These are phyloP conservation scores for Diachrysia chrysitis DNA, from an alignment of 2,888 invertebrate genomes.

Conservation along the genomic window DNA sequence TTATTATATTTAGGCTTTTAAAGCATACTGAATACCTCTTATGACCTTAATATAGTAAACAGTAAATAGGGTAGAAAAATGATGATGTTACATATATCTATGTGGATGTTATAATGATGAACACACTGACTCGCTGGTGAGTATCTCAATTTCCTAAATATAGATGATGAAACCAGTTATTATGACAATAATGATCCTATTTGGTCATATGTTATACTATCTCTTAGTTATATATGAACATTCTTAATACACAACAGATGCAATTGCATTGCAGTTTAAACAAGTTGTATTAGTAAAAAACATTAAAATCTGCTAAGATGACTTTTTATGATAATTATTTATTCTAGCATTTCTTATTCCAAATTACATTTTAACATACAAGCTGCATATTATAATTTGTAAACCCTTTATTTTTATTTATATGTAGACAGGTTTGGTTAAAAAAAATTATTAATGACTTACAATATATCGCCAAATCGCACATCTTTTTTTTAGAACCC, in stretches of 20 bases:
- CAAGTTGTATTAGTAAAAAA: too few relatives aligned
- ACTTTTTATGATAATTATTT: too few relatives aligned
- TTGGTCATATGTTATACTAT: conserved; percentile 38
- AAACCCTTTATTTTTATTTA: too few relatives aligned
- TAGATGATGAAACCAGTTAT: conserved; percentile 40
- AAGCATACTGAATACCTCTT: not conserved
- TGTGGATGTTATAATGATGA: conserved; percentile 51
- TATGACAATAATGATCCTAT: conserved; percentile 26
- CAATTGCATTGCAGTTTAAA: conserved; percentile 36
- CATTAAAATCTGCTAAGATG: too few relatives aligned
- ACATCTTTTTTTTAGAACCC: too few relatives aligned
- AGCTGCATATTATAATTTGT: too few relatives aligned
- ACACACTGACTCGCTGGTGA: conserved; percentile 58
- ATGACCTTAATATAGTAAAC: not conserved
- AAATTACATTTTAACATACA: too few relatives aligned
- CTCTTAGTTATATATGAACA: conserved; percentile 56
- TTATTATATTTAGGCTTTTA: not conserved
- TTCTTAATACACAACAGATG: conserved; percentile 26
- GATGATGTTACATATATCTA: conserved; percentile 29
- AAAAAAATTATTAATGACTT: too few relatives aligned
- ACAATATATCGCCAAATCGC: too few relatives aligned
- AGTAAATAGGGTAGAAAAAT: not conserved
- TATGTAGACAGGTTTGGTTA: too few relatives aligned
- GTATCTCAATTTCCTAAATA: conserved; percentile 60
- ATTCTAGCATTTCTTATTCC: too few relatives aligned